A percentile compares a stretch with the other conserved stretches of the same genome.
Conservation (phyloP, 2,888 invertebrate species). For the Napeogenes inachia region DNA sequence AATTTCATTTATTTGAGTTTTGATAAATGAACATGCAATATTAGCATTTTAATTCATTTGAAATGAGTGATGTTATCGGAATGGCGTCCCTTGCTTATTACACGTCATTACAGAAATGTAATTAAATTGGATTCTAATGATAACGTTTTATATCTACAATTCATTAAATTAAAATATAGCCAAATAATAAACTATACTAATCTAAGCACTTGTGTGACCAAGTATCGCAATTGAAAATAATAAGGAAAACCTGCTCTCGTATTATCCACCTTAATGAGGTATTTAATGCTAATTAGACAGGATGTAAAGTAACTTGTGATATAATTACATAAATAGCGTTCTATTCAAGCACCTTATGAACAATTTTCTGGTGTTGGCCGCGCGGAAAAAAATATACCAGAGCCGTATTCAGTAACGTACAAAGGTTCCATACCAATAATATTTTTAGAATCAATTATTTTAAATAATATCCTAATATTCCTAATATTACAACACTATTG, state of each 20-base stretch:
- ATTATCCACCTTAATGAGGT: slow-evolving; percentile 68
- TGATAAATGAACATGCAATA: slow-evolving; percentile 46
- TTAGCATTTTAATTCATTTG: slow-evolving; percentile 58
- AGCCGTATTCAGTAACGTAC: neutral
- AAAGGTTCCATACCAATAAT: neutral
- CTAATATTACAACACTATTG: too few species aligned
- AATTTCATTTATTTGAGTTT: slow-evolving; percentile 32
- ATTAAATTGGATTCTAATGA: slow-evolving; percentile 26
- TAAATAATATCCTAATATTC: too few species aligned
- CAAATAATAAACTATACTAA: too few species aligned
- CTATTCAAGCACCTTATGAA: slow-evolving; percentile 47
- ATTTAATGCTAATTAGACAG: slow-evolving; percentile 70
- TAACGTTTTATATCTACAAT: neutral
- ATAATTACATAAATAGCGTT: slow-evolving; percentile 58
- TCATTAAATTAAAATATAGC: too few species aligned
- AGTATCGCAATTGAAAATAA: slow-evolving; percentile 29
- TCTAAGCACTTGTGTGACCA: too few species aligned
- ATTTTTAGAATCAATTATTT: too few species aligned
- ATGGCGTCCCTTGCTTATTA: slow-evolving; percentile 57
- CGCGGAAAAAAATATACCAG: slow-evolving; percentile 45
- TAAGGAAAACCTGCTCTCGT: slow-evolving; percentile 56
- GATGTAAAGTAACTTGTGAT: slow-evolving; percentile 58
- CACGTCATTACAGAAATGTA: slow-evolving; percentile 43
- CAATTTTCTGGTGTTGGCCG: slow-evolving; percentile 65
- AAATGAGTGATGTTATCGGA: slow-evolving; percentile 53